Evolutionary conservation across 2,888 invertebrate genomes (phyloP).

Genomic region (Eretmocerus hayati): DNA sequence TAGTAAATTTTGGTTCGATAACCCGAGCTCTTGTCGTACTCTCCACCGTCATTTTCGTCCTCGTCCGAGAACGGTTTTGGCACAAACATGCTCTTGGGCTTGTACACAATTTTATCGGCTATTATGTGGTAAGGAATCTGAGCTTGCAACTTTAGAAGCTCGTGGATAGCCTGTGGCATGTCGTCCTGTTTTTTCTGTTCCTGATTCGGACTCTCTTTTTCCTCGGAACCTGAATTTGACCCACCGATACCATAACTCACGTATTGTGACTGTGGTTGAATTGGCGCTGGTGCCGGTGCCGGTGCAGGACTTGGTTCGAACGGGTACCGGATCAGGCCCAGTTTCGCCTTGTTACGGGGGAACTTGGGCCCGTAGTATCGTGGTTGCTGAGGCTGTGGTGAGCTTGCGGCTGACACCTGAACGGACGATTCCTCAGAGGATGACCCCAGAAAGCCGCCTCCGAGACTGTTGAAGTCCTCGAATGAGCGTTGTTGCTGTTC

Average conservation of each 20-base stretch:
- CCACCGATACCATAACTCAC: conserved; percentile 13
- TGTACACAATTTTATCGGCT: conserved; percentile 38
- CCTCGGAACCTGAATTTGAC: neutral
- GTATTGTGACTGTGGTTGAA: conserved; percentile 5
- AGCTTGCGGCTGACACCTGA: conserved; percentile 2
- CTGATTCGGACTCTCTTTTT: conserved; percentile 11
- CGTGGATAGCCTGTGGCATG: conserved; percentile 38
- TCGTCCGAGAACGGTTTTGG: conserved; percentile 36
- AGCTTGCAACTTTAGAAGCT: conserved; percentile 36
- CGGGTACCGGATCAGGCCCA: conserved; percentile 32
- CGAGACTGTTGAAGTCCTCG: neutral
- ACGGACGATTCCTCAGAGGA: neutral
- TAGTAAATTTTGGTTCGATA: conserved; percentile 40
- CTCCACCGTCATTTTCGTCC: conserved; percentile 15
- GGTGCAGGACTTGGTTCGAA: conserved; percentile 16
- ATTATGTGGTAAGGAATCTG: conserved; percentile 41
- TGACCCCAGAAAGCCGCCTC: neutral
- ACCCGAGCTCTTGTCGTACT: conserved; percentile 28
- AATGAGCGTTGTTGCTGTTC: neutral
- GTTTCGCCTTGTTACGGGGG: conserved; percentile 14
- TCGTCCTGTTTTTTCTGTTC: conserved; percentile 10
- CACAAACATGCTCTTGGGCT: conserved; percentile 36
- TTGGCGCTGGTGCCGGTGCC: neutral
- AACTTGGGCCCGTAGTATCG: conserved; percentile 4
- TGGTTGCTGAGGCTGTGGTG: neutral